A percentile compares a stretch with the other conserved stretches of the same genome.
Evolutionary conservation across 2,797 vertebrate genomes (phyloP).

Genomic region (Mormyrops boulengeri): DNA sequence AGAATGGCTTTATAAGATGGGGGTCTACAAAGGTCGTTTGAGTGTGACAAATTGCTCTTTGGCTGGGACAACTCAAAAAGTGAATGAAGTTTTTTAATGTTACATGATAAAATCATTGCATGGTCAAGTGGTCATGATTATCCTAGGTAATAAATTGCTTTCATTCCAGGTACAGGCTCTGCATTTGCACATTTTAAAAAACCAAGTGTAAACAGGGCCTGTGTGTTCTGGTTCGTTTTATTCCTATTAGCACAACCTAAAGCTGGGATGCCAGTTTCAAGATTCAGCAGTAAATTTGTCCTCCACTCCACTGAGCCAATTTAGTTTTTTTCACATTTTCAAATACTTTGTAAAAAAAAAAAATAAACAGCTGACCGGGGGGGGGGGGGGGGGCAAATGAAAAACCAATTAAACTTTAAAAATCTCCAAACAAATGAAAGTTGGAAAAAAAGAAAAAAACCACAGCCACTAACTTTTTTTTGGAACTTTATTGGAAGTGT

Average conservation of each 20-base stretch:
- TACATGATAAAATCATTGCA: not conserved
- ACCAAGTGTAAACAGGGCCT: not conserved
- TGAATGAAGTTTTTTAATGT: not conserved
- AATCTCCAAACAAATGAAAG: no score
- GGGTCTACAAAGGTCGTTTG: not conserved
- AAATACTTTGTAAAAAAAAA: not conserved
- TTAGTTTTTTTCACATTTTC: not conserved
- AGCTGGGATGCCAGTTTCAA: not conserved
- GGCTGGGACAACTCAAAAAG: not conserved
- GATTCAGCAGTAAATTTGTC: not conserved
- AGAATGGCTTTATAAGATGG: not conserved
- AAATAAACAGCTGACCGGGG: not conserved
- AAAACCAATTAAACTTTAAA: no score
- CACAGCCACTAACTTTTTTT: no score
- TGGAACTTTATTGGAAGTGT: no score
- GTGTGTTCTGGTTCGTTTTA: not conserved
- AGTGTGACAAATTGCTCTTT: not conserved
- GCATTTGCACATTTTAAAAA: not conserved
- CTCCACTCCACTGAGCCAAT: not conserved
- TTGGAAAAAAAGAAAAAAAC: no score
- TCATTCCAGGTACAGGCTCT: not conserved
- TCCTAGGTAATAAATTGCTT: not conserved
- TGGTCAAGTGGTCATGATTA: not conserved
- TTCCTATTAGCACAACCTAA: not conserved
- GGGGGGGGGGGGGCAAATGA: not conserved